These are phyloP conservation scores for Myotis vivesi DNA, from an alignment of 2,797 vertebrate species.

Conservation along the genomic window DNA sequence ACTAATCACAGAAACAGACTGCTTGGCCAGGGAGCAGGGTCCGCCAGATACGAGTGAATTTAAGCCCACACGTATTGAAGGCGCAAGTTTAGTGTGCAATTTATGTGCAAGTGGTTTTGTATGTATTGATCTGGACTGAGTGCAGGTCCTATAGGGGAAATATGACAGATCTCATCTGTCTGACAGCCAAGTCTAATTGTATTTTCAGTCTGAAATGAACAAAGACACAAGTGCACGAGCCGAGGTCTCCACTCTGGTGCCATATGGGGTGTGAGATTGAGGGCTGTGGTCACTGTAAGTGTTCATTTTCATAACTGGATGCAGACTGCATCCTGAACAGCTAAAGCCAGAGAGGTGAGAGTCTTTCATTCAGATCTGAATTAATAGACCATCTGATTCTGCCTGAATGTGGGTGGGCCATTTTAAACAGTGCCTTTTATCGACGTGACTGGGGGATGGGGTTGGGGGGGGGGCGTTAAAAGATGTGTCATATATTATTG, in stretches of 20 bases:
- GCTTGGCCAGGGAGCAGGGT: slow-evolving; percentile 69
- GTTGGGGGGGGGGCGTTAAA: neutral
- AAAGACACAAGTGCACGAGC: slow-evolving; percentile 79
- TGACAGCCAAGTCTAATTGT: slow-evolving; percentile 84
- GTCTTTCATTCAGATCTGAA: slow-evolving; percentile 58
- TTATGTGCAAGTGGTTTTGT: slow-evolving; percentile 75
- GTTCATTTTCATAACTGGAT: slow-evolving; percentile 64
- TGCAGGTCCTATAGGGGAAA: slow-evolving; percentile 77
- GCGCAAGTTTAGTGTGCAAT: slow-evolving; percentile 63
- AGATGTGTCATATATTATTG: slow-evolving; percentile 50
- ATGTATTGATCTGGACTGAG: slow-evolving; percentile 80
- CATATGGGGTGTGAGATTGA: slow-evolving; percentile 80
- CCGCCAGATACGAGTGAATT: slow-evolving; percentile 74
- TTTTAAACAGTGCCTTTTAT: slow-evolving; percentile 49
- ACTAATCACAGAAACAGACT: slow-evolving; percentile 77
- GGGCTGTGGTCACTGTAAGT: slow-evolving; percentile 60
- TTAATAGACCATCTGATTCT: slow-evolving; percentile 71
- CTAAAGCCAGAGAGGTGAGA: slow-evolving; percentile 52
- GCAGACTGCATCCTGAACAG: slow-evolving; percentile 63
- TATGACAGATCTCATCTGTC: slow-evolving; percentile 82
- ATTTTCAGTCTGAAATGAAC: slow-evolving; percentile 80
- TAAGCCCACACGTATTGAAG: slow-evolving; percentile 64
- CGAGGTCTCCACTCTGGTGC: slow-evolving; percentile 65
- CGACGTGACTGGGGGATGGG: neutral
- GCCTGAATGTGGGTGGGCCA: slow-evolving; percentile 51